These are phyloP conservation scores for Cheirogaleus medius DNA, from an alignment of 2,113 vertebrate genomes.

Conservation along the genomic window DNA sequence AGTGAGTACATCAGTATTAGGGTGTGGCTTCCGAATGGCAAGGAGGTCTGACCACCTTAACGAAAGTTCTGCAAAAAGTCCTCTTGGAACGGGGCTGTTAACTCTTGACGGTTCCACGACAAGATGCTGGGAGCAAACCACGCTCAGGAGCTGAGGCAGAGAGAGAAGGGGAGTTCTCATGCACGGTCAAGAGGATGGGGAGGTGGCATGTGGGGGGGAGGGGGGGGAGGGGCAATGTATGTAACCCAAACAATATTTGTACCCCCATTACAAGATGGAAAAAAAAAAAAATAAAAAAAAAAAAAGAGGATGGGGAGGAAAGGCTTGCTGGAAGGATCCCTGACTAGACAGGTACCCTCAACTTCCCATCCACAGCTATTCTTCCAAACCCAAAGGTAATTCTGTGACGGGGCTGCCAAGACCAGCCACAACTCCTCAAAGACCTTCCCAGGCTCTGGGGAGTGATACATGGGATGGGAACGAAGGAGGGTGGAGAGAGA, in stretches of 20 bases:
- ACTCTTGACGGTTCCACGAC: too few species aligned
- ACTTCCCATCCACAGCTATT: background rate
- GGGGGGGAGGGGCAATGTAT: too few species aligned
- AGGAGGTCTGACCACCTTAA: background rate
- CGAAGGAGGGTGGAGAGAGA: background rate
- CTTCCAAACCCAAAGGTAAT: background rate
- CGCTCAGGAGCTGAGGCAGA: accelerated
- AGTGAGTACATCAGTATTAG: background rate
- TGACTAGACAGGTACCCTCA: background rate
- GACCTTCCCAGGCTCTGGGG: background rate
- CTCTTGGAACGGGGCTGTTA: background rate
- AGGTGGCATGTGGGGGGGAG: too few species aligned
- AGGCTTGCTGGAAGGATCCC: background rate
- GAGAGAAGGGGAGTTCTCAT: background rate
- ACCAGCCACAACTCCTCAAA: background rate
- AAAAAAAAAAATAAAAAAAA: too few species aligned
- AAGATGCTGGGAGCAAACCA: accelerated
- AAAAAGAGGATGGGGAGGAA: background rate
- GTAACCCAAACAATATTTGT: too few species aligned
- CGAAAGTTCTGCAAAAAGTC: background rate
- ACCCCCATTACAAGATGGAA: too few species aligned
- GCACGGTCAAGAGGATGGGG: background rate
- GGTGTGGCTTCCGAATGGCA: background rate
- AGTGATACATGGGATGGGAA: background rate
- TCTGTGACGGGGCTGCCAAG: background rate